Evolutionary conservation across 1,140 invertebrate species (phyloP).

Genomic region (Diachasma alloeum): DNA sequence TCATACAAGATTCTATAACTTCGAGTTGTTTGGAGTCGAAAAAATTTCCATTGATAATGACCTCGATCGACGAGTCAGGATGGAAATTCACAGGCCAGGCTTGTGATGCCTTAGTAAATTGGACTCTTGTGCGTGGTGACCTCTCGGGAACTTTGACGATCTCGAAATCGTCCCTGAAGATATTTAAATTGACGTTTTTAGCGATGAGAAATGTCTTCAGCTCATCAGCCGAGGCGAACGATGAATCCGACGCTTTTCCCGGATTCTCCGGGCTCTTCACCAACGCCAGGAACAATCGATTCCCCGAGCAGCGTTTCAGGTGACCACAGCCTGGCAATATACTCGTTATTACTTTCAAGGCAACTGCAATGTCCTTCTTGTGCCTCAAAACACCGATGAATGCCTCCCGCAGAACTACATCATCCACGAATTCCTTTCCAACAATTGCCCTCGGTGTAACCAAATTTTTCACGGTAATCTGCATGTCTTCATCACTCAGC

Average conservation of each 20-base stretch:
- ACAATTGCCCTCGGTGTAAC: constrained; percentile 63
- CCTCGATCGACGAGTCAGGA: constrained; percentile 77
- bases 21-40: constrained; percentile 70
- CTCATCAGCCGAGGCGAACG: constrained; percentile 37
- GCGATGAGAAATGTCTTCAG: constrained; percentile 63
- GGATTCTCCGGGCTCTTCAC: constrained; percentile 3
- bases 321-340: constrained; percentile 71
- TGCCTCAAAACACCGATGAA: constrained; percentile 70
- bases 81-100: constrained; percentile 90
- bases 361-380: constrained; percentile 71
- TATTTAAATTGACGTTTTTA: constrained; percentile 64
- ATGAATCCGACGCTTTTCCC: not conserved
- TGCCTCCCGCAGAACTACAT: constrained; percentile 66
- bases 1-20: constrained; percentile 72
- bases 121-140: constrained; percentile 72
- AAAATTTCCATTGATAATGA: constrained; percentile 68
- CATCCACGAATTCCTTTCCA: constrained; percentile 63
- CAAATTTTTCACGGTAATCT: constrained; percentile 33
- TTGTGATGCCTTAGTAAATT: constrained; percentile 71
- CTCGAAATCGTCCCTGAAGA: constrained; percentile 67
- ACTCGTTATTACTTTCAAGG: constrained; percentile 69
- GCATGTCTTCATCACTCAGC: constrained; percentile 27
- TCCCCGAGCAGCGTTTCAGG: constrained; percentile 76
- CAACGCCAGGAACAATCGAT: constrained; percentile 70
- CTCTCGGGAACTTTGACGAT: constrained; percentile 69